Evolutionary conservation across 2,888 invertebrate genomes (phyloP).

Genomic region (Dioctria rufipes): DNA sequence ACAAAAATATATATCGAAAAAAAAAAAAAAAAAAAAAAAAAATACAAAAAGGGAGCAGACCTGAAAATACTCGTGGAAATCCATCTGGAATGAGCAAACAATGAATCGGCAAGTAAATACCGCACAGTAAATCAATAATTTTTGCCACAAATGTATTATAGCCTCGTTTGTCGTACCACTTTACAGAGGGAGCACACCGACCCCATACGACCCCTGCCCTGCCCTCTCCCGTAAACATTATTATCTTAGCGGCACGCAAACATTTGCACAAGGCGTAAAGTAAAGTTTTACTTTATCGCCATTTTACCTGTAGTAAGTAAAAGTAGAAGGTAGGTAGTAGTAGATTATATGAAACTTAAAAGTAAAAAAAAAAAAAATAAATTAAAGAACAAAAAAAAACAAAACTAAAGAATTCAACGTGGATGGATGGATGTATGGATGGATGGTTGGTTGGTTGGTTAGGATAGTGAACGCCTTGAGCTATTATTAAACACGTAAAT

Average conservation of each 20-base stretch:
- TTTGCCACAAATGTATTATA: not conserved
- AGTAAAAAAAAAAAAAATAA: too few species aligned
- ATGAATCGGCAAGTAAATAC: not conserved
- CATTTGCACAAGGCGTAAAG: not conserved
- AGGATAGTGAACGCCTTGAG: not conserved
- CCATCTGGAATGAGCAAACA: slow-evolving; percentile 1
- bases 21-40: too few species aligned
- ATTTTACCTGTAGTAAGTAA: not conserved
- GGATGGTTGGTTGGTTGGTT: not conserved
- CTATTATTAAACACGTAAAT: slow-evolving; percentile 35
- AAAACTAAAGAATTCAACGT: not conserved
- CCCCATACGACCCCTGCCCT: not conserved
- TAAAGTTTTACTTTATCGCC: not conserved
- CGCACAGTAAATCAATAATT: slow-evolving; percentile 4
- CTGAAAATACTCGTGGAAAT: not conserved
- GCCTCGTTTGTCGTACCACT: not conserved
- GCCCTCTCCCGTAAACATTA: not conserved
- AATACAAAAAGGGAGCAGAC: not conserved
- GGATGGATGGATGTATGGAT: slow-evolving; percentile 10
- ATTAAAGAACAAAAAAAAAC: not conserved
- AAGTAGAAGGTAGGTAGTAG: not conserved
- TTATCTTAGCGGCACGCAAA: not conserved
- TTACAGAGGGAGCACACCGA: not conserved
- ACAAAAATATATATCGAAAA: too few species aligned
- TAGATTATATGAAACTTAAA: too few species aligned